Conservation (phyloP, 2,113 vertebrate species). For the Caracal caracal region DNA sequence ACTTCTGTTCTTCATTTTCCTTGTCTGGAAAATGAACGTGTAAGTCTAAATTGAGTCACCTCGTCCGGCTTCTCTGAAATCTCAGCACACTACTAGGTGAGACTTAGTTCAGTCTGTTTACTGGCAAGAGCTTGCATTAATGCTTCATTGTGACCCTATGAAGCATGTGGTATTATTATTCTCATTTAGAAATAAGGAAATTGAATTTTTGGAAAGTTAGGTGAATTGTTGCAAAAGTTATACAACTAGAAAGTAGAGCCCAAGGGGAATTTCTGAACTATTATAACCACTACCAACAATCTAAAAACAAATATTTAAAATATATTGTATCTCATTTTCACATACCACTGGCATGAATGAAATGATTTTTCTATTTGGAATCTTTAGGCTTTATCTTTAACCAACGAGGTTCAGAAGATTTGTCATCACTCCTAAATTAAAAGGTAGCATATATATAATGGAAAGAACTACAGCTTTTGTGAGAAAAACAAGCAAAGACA, state of each 20-base stretch:
- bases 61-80: neutral
- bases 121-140: neutral
- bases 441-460: neutral
- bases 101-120: neutral
- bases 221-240: neutral
- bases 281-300: neutral
- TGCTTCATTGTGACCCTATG: neutral
- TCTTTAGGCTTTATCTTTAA: neutral
- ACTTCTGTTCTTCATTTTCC: neutral
- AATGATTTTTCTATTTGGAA: neutral
- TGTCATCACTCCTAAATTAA: neutral
- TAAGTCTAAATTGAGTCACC: neutral
- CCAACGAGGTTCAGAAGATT: neutral
- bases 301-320: neutral
- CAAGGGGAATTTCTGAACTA: neutral
- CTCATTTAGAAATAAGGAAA: neutral
- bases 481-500: neutral
- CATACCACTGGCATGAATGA: neutral
- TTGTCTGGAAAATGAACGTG: neutral
- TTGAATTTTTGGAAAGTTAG: neutral
- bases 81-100: neutral
- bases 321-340: neutral
- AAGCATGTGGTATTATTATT: neutral
- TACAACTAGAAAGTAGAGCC: neutral
- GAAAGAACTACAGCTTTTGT: neutral